phyloP scores from a whole-genome alignment of 2,113 vertebrate genomes.

The Lynx canadensis region DNA sequence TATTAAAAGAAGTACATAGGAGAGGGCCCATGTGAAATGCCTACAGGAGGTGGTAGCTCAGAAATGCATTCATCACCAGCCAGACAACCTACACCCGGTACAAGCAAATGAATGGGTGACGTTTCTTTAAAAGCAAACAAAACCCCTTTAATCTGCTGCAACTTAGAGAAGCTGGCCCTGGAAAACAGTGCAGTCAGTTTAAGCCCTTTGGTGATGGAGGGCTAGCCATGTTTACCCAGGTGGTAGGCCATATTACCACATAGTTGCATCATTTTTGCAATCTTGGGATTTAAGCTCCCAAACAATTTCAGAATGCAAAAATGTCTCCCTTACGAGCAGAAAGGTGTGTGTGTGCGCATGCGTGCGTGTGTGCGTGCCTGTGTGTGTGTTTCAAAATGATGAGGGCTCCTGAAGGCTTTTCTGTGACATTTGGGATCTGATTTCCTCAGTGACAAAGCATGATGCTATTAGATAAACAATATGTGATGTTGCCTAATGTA shows the following conservation, averaged over 20 bases:
- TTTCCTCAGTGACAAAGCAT: conserved; percentile 53
- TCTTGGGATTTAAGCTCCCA: conserved; percentile 66
- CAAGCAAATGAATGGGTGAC: neutral
- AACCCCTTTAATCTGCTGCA: neutral
- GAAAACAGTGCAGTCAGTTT: neutral
- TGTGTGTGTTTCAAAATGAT: conserved; percentile 7
- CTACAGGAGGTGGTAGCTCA: neutral
- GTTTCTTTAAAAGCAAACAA: neutral
- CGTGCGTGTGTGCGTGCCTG: neutral
- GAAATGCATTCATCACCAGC: neutral
- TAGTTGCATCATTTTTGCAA: conserved; percentile 71
- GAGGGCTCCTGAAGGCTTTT: neutral
- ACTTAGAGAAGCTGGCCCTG: neutral
- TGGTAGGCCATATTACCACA: neutral
- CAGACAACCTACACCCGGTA: neutral
- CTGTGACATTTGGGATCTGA: conserved; percentile 1
- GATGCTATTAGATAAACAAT: conserved; percentile 41
- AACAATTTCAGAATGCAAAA: conserved; percentile 57
- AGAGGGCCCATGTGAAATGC: neutral
- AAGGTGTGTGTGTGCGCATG: neutral
- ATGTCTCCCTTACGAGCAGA: conserved; percentile 51
- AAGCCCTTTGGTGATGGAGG: neutral
- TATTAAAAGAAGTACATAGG: neutral
- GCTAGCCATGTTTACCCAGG: neutral
- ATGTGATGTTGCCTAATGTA: neutral